These are phyloP conservation scores for Tetanocera ferruginea DNA, from an alignment of 2,888 invertebrate genomes.

Conservation along the genomic window DNA sequence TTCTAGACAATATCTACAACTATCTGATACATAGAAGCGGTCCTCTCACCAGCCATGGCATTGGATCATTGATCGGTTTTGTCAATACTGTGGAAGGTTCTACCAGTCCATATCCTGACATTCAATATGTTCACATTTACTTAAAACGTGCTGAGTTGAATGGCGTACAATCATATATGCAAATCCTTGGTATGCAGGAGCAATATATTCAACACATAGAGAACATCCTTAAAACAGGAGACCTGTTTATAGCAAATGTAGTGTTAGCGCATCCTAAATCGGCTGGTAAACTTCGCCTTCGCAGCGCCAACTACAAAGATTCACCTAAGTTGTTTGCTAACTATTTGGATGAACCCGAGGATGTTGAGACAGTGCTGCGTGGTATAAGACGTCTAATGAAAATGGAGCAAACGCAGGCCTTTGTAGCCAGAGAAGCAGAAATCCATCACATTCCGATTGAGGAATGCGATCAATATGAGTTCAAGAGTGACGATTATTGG, in stretches of 20 bases:
- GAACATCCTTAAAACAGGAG: slow-evolving; percentile 20
- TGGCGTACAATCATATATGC: slow-evolving; percentile 40
- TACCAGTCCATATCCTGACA: slow-evolving; percentile 72
- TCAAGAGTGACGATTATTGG: slow-evolving; percentile 72
- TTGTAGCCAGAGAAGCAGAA: slow-evolving; percentile 61
- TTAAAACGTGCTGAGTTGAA: slow-evolving; percentile 47
- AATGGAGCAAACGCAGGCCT: slow-evolving; percentile 67
- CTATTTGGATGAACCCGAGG: slow-evolving; percentile 72
- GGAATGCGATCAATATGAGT: slow-evolving; percentile 55
- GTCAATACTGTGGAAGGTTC: slow-evolving; percentile 71
- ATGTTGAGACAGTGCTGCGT: slow-evolving; percentile 60
- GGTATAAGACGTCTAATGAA: slow-evolving; percentile 62
- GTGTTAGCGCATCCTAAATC: slow-evolving; percentile 64
- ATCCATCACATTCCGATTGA: slow-evolving; percentile 51
- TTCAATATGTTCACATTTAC: slow-evolving; percentile 71
- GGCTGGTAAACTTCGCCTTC: slow-evolving; percentile 70
- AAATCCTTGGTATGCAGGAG: slow-evolving; percentile 46
- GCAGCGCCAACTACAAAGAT: slow-evolving; percentile 70
- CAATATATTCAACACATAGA: slow-evolving; percentile 42
- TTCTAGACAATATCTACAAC: slow-evolving; percentile 60
- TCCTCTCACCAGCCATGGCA: slow-evolving; percentile 67
- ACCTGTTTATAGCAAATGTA: not conserved
- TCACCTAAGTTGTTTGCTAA: slow-evolving; percentile 73
- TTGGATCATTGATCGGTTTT: slow-evolving; percentile 71
- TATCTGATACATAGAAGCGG: slow-evolving; percentile 72